phyloP scores from a whole-genome alignment of 2,797 vertebrate genomes.

The Carapus acus region DNA sequence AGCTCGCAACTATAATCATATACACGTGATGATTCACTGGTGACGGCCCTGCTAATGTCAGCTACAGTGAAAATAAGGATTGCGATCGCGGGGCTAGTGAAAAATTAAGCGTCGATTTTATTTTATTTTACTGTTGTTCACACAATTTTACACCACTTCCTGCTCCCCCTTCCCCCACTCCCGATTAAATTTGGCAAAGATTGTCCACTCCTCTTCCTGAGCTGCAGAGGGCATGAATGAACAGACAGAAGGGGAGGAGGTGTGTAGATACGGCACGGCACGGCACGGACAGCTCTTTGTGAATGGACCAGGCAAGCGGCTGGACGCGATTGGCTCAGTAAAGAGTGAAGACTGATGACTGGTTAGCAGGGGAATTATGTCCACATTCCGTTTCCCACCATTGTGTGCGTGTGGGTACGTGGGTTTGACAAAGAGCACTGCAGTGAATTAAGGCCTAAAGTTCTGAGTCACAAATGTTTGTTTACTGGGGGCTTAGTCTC shows the following conservation, averaged over 20 bases:
- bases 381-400: constrained; percentile 40
- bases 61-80: constrained; percentile 32
- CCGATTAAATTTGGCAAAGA: constrained; percentile 32
- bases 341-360: constrained; percentile 42
- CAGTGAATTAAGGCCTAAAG: constrained; percentile 50
- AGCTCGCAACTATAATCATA: constrained; percentile 16
- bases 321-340: constrained; percentile 61
- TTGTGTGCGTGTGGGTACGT: constrained; percentile 12
- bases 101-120: constrained; percentile 6
- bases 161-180: constrained; percentile 2
- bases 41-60: constrained; percentile 2
- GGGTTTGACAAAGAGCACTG: constrained; percentile 14
- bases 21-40: background rate
- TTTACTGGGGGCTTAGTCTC: constrained; percentile 58
- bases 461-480: constrained; percentile 59
- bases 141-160: constrained; percentile 32
- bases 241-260: constrained; percentile 22
- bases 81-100: constrained; percentile 17
- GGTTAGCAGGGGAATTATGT: constrained; percentile 34
- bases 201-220: constrained; percentile 38
- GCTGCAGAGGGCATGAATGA: constrained; percentile 62
- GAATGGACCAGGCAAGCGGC: constrained; percentile 63
- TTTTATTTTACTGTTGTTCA: constrained; percentile 13
- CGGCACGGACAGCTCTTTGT: constrained; percentile 64
- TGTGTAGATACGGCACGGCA: constrained; percentile 52